These are phyloP conservation scores for Onychostoma macrolepis DNA, from an alignment of 2,113 vertebrate genomes.

Conservation along the genomic window DNA sequence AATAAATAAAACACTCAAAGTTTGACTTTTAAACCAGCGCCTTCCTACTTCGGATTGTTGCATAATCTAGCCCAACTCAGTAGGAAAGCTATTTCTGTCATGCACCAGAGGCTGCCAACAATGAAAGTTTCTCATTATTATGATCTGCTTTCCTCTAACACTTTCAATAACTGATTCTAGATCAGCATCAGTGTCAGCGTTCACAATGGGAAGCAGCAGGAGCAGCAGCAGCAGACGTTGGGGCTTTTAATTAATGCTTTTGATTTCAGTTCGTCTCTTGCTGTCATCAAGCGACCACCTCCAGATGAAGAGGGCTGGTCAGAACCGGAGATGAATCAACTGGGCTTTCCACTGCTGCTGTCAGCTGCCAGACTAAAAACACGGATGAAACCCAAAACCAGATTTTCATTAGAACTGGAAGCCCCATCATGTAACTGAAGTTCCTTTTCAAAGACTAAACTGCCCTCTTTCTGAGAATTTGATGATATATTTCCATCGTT, in stretches of 20 bases:
- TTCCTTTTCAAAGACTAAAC: background rate
- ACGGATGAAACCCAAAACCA: background rate
- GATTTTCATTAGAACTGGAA: background rate
- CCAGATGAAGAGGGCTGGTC: constrained; percentile 14
- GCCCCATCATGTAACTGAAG: background rate
- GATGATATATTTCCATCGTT: background rate
- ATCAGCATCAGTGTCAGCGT: constrained; percentile 9
- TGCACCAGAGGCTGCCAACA: constrained; percentile 10
- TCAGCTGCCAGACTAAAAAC: constrained; percentile 9
- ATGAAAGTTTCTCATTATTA: constrained; percentile 15
- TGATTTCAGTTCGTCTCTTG: constrained; percentile 8
- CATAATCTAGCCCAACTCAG: background rate
- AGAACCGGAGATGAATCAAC: background rate
- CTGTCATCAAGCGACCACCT: constrained; percentile 1
- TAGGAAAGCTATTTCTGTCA: background rate
- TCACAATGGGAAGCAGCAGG: constrained; percentile 13
- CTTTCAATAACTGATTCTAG: constrained; percentile 13
- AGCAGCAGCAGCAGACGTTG: constrained; percentile 1
- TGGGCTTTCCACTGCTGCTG: background rate
- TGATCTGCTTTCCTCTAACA: constrained; percentile 19
- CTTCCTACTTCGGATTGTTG: background rate
- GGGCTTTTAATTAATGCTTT: constrained; percentile 10
- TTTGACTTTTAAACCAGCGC: background rate
- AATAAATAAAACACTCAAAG: background rate
- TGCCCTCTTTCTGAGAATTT: background rate